These are phyloP conservation scores for Andrena chrysosceles DNA, from an alignment of 2,888 invertebrate genomes.

Conservation along the genomic window DNA sequence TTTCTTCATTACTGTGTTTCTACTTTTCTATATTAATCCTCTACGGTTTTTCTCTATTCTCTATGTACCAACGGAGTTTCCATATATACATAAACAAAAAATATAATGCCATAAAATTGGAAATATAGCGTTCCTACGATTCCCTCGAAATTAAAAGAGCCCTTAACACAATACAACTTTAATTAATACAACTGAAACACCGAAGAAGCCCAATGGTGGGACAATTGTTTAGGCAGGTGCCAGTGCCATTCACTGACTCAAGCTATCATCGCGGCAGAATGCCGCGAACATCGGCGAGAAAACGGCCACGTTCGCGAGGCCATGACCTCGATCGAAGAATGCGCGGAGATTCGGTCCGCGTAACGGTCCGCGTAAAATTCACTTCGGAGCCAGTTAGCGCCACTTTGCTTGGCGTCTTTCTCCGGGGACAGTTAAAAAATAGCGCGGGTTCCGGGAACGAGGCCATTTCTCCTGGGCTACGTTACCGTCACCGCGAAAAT, in stretches of 20 bases:
- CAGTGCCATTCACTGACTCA: conserved; percentile 31
- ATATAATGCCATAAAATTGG: too few relatives aligned
- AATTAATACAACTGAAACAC: too few relatives aligned
- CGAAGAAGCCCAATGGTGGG: too few relatives aligned
- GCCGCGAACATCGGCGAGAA: conserved; percentile 35
- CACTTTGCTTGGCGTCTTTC: conserved; percentile 14
- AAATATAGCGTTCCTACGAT: too few relatives aligned
- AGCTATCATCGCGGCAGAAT: conserved; percentile 30
- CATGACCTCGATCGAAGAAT: conserved; percentile 71
- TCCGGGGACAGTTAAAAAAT: conserved; percentile 1
- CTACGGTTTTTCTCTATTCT: too few relatives aligned
- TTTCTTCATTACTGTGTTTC: too few relatives aligned
- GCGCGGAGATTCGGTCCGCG: conserved; percentile 68
- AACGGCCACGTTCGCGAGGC: conserved; percentile 58
- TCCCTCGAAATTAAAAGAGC: too few relatives aligned
- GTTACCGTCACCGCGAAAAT: neutral
- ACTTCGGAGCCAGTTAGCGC: conserved; percentile 36
- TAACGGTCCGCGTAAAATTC: conserved; percentile 70
- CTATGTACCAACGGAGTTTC: too few relatives aligned
- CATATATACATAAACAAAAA: too few relatives aligned
- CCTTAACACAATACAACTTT: too few relatives aligned
- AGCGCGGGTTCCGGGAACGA: neutral
- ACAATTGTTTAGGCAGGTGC: neutral
- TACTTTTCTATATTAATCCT: too few relatives aligned
- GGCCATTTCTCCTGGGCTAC: neutral